Base-by-base conservation (phyloP, 2,888 invertebrate species). In the Notodonta ziczac region DNA sequence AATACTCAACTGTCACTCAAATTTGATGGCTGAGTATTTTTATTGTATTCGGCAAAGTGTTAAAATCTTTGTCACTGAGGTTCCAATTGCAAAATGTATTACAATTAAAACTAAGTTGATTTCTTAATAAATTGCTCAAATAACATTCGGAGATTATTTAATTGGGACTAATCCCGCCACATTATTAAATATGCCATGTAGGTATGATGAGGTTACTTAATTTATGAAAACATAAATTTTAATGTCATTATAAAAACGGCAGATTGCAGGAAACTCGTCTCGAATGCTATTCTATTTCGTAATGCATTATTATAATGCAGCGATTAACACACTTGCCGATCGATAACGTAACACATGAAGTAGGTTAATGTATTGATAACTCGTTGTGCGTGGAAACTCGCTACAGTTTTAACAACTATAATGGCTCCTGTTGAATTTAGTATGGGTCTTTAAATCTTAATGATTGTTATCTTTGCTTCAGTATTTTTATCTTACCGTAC, bases 321-420 rank as follows among this genome's bases (percentile, higher is more conserved):
- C 63, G 64, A 65, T 68, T 69, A 65, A 60, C 62, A 65, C 65
- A 70, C 66, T 66, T 57, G 40, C 9, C 50, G 48, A 48, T 39
- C 59, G 65, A 66, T 69, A 63, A 64, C 60, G 65, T 63, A 69
- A 65, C 52, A 56, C 51, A 63, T 60, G 55, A 72, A 65, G 59
- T 72, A 56, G 72, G 72, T 73, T 72, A 73, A 61, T 57, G 59
- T 65, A 63, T 62, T 63, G 65, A 68, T 64, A 66, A 62, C 60
- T 68, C 60, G 67, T 67, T 65, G 61, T 72, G 61, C 60, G 67
- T n/a, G 61, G 59, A 56, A 62, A 59, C 56, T 65, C 64, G 58
- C 53, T 57, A 61, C 53, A 52, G 56, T 59, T 48, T 55, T 59
- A 52, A 44, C 46, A 46, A 16, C 12, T 50, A 8, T 50, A 50